Base-by-base conservation (phyloP, 2,888 invertebrate species). In the Hirtodrosophila duncani region DNA sequence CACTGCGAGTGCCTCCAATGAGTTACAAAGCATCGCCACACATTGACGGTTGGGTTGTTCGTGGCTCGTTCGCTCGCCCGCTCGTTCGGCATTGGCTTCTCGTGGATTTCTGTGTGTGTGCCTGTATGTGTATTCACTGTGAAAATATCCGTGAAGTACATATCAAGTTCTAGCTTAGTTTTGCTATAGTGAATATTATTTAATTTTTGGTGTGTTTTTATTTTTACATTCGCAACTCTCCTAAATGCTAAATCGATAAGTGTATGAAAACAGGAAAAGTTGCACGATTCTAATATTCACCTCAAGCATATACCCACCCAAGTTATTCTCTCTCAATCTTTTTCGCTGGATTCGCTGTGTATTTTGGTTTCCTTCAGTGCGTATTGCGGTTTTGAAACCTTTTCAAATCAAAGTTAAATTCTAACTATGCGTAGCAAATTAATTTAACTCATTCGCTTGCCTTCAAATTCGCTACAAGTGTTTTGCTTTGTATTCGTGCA, bases 11-110 rank as follows among this genome's bases (percentile, higher is more conserved):
- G 56, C 41, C 56, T 44, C 44, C 42, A 45, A 23, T 72, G 69
- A 72, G 72, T 77, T 62, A 69, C 69, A 72, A 46, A 77, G 67
- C 67, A 67, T 51, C 69, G 53, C 67, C 69, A 58, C 78, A 72
- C 74, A 63, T 48, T 21, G 69, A 77, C 72, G 72, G 78, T 77
- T 55, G n/a, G 56, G 36, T 17, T 8, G 11, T 20, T 18, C 27
- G n/a, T 24, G 43, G 66, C 33, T 44, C 56, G 51, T 17, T 39
- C 21, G 21, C 31, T 14, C 33, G 7, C 16, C 52, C 42, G 52
- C 48, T 50, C 48, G 55, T 49, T 48, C 20, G 10, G 27, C 26
- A 37, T n/a, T 18, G 29, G 38, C 34, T 17, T 18, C 36, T 49
- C 49, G 46, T 68, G 59, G 66, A 45, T 45, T 56, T 38, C 36